phyloP scores from a whole-genome alignment of 2,888 invertebrate genomes.

The Clostera curtula region DNA sequence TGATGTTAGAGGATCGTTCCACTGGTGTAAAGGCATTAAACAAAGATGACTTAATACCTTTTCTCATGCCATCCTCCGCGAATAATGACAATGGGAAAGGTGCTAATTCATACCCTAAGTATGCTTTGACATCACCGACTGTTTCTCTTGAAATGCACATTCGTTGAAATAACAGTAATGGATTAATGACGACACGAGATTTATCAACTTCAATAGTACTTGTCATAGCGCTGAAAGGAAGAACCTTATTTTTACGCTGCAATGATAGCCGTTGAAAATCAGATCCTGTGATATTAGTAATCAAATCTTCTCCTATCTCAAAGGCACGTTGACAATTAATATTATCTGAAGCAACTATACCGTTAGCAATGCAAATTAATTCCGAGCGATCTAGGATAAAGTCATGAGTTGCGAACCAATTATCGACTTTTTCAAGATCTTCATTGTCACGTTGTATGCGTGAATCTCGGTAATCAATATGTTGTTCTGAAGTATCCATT shows the following conservation, averaged over 20 bases:
- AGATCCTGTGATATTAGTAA: slow-evolving; percentile 15
- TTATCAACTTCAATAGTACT: slow-evolving; percentile 2
- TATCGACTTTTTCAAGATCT: slow-evolving; percentile 12
- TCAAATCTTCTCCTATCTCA: slow-evolving; percentile 22
- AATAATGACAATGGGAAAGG: slow-evolving; percentile 7
- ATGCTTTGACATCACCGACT: slow-evolving; percentile 2
- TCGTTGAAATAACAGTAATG: slow-evolving; percentile 3
- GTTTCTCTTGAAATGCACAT: slow-evolving; percentile 4
- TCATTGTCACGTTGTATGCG: slow-evolving; percentile 24
- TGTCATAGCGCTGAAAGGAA: slow-evolving; percentile 11
- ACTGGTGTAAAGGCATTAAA: slow-evolving; percentile 5
- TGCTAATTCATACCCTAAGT: slow-evolving; percentile 3
- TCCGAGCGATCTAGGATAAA: slow-evolving; percentile 11
- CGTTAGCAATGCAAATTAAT: slow-evolving; percentile 17
- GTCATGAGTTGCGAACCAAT: slow-evolving; percentile 12
- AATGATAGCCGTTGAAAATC: slow-evolving; percentile 24
- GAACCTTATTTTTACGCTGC: slow-evolving; percentile 24
- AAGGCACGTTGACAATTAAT: slow-evolving; percentile 24
- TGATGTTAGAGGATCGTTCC: slow-evolving; percentile 5
- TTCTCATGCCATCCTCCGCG: slow-evolving; percentile 9
- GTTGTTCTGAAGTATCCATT: slow-evolving; percentile 34
- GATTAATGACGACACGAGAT: slow-evolving; percentile 2
- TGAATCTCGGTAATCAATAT: slow-evolving; percentile 39
- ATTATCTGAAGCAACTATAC: slow-evolving; percentile 20
- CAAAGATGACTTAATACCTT: slow-evolving; percentile 10